Conservation (phyloP, 30 jellyfish, hydroid and myxozoan species). For the Cassiopea xamachana region DNA sequence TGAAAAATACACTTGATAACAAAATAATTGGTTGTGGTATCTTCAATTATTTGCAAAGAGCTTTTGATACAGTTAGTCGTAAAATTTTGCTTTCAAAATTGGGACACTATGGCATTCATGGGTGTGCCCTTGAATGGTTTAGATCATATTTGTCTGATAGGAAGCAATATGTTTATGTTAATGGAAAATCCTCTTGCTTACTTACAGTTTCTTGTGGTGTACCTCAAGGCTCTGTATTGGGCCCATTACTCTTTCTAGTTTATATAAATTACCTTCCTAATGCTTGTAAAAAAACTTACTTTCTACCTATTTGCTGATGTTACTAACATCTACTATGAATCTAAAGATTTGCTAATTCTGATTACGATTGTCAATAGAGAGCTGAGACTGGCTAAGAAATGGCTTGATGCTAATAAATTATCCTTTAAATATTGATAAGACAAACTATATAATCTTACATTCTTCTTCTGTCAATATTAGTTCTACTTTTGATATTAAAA, state of each 20-base stretch:
- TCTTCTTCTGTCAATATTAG: neutral
- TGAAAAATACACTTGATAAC: slow-evolving; percentile 27
- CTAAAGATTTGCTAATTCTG: neutral
- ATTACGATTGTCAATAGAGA: neutral
- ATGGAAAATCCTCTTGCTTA: neutral
- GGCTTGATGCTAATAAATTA: slow-evolving; percentile 40
- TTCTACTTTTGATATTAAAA: neutral
- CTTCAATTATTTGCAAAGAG: slow-evolving; percentile 10
- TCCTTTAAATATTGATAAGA: slow-evolving; percentile 14
- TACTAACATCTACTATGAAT: slow-evolving; percentile 28
- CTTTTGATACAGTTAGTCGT: slow-evolving; percentile 43
- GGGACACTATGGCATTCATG: slow-evolving; percentile 42
- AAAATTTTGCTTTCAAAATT: slow-evolving; percentile 17
- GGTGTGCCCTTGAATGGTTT: slow-evolving; percentile 33
- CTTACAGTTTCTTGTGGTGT: slow-evolving; percentile 29
- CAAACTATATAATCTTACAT: slow-evolving; percentile 20
- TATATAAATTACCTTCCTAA: slow-evolving; percentile 26
- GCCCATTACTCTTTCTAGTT: slow-evolving; percentile 28
- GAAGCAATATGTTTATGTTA: slow-evolving; percentile 33
- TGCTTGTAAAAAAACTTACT: slow-evolving; percentile 17
- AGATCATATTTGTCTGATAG: slow-evolving; percentile 7
- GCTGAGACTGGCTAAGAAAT: neutral
- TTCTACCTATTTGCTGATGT: slow-evolving; percentile 34
- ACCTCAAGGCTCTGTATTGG: slow-evolving; percentile 46
- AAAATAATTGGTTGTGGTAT: neutral